phyloP scores from a whole-genome alignment of 2,888 invertebrate species.

The Notocelia uddmanniana region DNA sequence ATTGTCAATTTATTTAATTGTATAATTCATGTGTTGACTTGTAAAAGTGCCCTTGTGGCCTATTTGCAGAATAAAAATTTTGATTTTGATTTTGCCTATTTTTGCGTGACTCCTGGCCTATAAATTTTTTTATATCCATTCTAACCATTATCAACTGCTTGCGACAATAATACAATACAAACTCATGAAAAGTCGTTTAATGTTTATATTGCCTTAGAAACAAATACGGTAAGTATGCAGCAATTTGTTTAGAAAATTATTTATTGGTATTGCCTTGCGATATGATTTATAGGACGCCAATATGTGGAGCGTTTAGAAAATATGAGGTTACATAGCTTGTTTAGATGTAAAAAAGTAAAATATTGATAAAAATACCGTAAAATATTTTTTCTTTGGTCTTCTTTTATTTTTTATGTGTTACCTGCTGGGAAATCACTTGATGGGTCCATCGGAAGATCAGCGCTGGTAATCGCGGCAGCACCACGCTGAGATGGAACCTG shows the following conservation, averaged over 20 bases:
- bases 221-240: not conserved
- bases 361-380: too few relatives aligned
- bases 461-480: too few relatives aligned
- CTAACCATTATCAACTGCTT: not conserved
- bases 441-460: too few relatives aligned
- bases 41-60: too few relatives aligned
- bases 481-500: too few relatives aligned
- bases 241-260: not conserved
- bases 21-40: too few relatives aligned
- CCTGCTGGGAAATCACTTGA: too few relatives aligned
- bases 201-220: not conserved
- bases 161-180: conserved; percentile 9
- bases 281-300: not conserved
- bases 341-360: not conserved
- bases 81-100: not conserved
- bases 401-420: too few relatives aligned
- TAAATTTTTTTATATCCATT: not conserved
- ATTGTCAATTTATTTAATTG: too few relatives aligned
- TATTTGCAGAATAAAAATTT: too few relatives aligned
- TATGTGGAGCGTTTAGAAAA: not conserved
- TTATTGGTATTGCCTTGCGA: not conserved
- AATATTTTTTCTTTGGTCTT: too few relatives aligned
- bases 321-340: not conserved
- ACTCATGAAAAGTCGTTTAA: not conserved
- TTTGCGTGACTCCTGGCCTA: not conserved